Base-by-base conservation (phyloP, 2,888 invertebrate genomes). In the Chloroclysta siterata region DNA sequence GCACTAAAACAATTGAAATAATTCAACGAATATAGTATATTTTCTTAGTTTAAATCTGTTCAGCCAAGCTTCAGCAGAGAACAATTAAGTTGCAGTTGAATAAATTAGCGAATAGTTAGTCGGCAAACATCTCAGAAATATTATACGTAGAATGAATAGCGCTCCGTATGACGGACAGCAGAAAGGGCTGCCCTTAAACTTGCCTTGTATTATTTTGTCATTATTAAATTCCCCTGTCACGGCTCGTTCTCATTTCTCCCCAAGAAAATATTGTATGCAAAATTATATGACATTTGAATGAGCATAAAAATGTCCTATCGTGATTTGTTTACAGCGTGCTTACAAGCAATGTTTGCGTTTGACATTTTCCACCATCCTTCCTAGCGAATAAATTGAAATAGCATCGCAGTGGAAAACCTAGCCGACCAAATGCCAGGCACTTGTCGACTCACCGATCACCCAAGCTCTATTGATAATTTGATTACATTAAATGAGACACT, bases 181-280 rank as follows among this genome's bases (percentile, higher is more conserved):
- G 87, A 93, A 93, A 93, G 93, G 92, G 82, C 83, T 84, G 86
- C 88, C 87, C 88, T 90, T 90, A 89, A 86, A 89, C 84, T 88
- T 89, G 84, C 86, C 89, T 89, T 88, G 92, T 91, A 93, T 93
- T 93, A 93, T 93, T 93, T 93, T 93, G 93, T 93, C 92, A 93
- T 93, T 92, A 93, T 93, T 93, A 93, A 93, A 93, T 93, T 93
- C 93, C 84, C 80, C 85, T 90, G 93, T 93, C 93, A 91, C 83
- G 83, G 77, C 82, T 76, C 78, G 87, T 89, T 91, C 85, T 89
- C 90, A 88, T 91, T 93, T 88, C 85, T 82, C 79, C 83, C 82
- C 80, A 86, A 87, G 90, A 86, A 93, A 92, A 92, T 93, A 92
- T 93, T 93, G 92, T 92, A 93, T 93, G 93, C 92, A 92, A 93